phyloP scores from a whole-genome alignment of 2,113 vertebrate species.

The Epinephelus lanceolatus region DNA sequence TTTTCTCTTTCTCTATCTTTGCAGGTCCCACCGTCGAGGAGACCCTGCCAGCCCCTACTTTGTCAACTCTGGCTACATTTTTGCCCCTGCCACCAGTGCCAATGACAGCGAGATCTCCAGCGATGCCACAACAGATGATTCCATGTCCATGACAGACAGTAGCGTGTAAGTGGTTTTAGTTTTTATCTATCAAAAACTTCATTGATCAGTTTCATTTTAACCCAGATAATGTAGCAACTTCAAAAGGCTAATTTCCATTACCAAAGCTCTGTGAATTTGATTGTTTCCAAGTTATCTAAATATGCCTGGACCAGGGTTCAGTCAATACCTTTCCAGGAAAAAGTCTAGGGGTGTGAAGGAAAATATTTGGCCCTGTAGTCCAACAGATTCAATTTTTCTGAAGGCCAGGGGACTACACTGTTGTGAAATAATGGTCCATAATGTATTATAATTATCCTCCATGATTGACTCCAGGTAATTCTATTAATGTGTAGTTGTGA shows the following conservation, averaged over 20 bases:
- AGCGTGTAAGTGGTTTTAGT: conserved; percentile 90
- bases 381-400: conserved; percentile 50
- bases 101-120: conserved; percentile 97
- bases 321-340: conserved; percentile 72
- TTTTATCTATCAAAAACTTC: not conserved
- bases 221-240: conserved; percentile 25
- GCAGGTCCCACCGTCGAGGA: conserved; percentile 89
- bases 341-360: conserved; percentile 55
- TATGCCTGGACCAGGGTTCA: conserved; percentile 43
- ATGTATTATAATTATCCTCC: conserved; percentile 78
- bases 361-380: conserved; percentile 65
- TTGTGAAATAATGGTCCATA: conserved; percentile 69
- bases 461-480: conserved; percentile 79
- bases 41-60: conserved; percentile 91
- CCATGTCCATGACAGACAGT: conserved; percentile 97
- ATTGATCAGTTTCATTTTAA: not conserved
- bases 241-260: conserved; percentile 43
- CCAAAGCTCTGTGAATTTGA: conserved; percentile 32
- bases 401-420: conserved; percentile 25
- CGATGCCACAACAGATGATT: conserved; percentile 94
- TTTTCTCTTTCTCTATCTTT: not conserved
- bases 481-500: conserved; percentile 77
- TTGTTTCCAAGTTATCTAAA: conserved; percentile 54
- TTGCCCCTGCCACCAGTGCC: conserved; percentile 94
- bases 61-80: conserved; percentile 91